A percentile compares a stretch with the other conserved stretches of the same genome.
phyloP scores from a whole-genome alignment of 2,113 vertebrate genomes.

The Tragelaphus scriptus region DNA sequence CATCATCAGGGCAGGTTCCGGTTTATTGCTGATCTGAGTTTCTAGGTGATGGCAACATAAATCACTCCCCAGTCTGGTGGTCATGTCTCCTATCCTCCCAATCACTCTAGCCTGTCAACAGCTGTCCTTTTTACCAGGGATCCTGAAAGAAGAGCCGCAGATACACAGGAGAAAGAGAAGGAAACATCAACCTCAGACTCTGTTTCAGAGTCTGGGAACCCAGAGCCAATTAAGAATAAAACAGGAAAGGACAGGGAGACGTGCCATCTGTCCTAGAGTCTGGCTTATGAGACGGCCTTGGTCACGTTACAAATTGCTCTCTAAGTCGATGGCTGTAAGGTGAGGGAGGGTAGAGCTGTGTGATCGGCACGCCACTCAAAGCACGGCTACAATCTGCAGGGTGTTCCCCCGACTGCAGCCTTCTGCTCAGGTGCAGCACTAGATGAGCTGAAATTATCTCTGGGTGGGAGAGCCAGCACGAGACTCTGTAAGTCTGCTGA shows the following conservation, averaged over 20 bases:
- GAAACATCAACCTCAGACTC: background rate
- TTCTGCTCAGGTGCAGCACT: background rate
- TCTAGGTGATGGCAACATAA: background rate
- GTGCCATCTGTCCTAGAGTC: too few species aligned
- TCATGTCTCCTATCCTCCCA: background rate
- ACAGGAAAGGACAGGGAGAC: background rate
- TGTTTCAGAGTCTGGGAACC: background rate
- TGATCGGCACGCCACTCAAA: background rate
- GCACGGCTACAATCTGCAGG: accelerated
- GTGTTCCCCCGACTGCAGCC: background rate
- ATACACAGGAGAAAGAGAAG: background rate
- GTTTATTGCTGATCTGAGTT: background rate
- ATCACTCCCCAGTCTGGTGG: background rate
- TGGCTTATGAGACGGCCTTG: background rate
- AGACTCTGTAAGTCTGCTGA: background rate
- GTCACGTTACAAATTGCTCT: background rate
- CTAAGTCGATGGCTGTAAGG: background rate
- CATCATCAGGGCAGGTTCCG: background rate
- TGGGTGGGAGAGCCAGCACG: background rate
- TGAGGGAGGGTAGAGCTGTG: background rate
- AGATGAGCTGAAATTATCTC: background rate
- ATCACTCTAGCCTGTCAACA: background rate
- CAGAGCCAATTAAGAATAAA: background rate
- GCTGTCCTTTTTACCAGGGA: background rate
- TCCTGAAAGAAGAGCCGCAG: background rate